Percentiles rank a stretch among this genome's conserved stretches.
phyloP scores from a whole-genome alignment of 2,888 invertebrate genomes.

The Philaethria dido region DNA sequence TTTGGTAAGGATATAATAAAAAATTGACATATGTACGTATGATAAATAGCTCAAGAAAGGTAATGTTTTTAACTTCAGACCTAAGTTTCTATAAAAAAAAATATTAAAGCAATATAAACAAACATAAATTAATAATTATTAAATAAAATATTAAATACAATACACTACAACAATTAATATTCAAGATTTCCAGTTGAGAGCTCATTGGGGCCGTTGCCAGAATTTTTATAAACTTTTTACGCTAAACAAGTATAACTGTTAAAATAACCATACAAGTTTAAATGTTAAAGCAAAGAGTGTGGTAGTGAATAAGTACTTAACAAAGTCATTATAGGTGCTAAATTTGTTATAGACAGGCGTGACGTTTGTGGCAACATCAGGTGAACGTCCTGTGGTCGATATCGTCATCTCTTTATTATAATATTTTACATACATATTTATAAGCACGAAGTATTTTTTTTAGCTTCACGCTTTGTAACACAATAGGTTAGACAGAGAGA shows the following conservation, averaged over 20 bases:
- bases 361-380: not conserved
- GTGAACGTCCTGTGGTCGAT: constrained; percentile 2
- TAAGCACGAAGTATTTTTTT: not conserved
- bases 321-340: constrained; percentile 13
- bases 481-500: too few species aligned
- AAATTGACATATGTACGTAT: too few species aligned
- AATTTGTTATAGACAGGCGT: not conserved
- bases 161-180: not conserved
- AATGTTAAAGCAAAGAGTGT: not conserved
- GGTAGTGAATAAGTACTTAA: not conserved
- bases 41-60: too few species aligned
- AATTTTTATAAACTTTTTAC: not conserved
- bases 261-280: not conserved
- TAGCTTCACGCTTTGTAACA: too few species aligned
- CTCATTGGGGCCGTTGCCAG: not conserved
- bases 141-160: not conserved
- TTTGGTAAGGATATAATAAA: too few species aligned
- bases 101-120: too few species aligned
- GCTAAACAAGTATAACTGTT: not conserved
- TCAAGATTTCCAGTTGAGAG: not conserved
- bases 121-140: too few species aligned
- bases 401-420: not conserved
- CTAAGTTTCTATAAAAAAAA: too few species aligned
- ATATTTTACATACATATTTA: not conserved
- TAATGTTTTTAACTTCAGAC: too few species aligned